Evolutionary conservation across 2,888 invertebrate genomes (phyloP), one percentile per base, ranked within the genome.

Genomic region (Bugulina stolonifera): DNA sequence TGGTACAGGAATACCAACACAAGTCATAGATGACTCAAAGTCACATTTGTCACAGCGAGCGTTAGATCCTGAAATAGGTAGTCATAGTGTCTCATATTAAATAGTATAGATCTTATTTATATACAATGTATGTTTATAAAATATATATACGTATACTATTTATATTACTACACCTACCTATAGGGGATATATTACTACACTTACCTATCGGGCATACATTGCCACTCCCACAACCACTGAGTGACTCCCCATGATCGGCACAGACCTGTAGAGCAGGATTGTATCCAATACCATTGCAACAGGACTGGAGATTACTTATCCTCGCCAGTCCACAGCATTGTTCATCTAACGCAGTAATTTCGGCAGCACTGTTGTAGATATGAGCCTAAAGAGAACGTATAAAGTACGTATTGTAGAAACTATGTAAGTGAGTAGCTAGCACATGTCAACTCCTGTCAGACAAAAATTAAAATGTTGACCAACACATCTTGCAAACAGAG

Each of bases 201-300:
- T 29, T 32, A 64, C 64, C 64, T 64, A 64, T 54, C 0, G 80
- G 76, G 74, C 84, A 84, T 0, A 81, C 77, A 10, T 75, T 77
- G 1, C 83, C 81, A 3, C 73, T 75, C n/a, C 84, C 83, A 80
- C 84, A 84, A 29, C 81, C 83, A 82, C 73, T 14, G 5, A 69
- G 35, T 2, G 25, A 25, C 10, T 64, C 64, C 5, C 64, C 32
- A 22, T 25, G 10, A 74, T 83, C 83, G 23, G 84, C 81, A 77
- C 84, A 84, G n/a, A 76, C 77, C 72, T 83, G 81, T 1, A 77
- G 76, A 22, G 71, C 58, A 3, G 79, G 77, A 74, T 82, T 80
- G 75, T 79, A 84, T 18, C 81, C 81, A 0, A 77, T 75, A 70
- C 75, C 77, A 74, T 83, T 82, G 76, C 84, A 84, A 74, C 84